Evolutionary conservation across 1,140 invertebrate species (phyloP).

Genomic region (Drosophila ananassae): DNA sequence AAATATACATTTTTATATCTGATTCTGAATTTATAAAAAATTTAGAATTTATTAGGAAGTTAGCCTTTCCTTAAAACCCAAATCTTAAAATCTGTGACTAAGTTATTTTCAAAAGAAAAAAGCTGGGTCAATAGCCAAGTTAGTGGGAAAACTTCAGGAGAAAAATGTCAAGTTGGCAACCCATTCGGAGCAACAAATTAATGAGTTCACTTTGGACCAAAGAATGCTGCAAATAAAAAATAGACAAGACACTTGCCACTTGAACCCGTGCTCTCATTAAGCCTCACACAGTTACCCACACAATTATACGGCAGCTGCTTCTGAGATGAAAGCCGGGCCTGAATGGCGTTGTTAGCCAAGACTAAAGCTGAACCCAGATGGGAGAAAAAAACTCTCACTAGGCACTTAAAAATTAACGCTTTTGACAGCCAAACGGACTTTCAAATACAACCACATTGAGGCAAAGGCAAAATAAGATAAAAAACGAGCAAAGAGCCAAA

Average conservation of each 20-base stretch:
- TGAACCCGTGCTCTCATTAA: constrained; percentile 79
- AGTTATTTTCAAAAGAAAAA: neutral
- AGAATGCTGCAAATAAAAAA: constrained; percentile 79
- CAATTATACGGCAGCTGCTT: constrained; percentile 52
- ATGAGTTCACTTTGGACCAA: constrained; percentile 67
- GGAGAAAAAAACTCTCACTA: constrained; percentile 72
- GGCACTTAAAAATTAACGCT: constrained; percentile 82
- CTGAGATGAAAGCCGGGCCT: constrained; percentile 49
- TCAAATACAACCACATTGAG: constrained; percentile 62
- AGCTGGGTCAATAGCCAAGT: constrained; percentile 48
- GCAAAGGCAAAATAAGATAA: constrained; percentile 3
- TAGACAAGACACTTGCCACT: constrained; percentile 77
- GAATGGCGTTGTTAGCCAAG: constrained; percentile 34
- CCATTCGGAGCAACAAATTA: constrained; percentile 69
- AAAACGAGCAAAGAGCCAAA: constrained; percentile 19
- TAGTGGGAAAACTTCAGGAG: constrained; percentile 27
- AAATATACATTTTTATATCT: neutral
- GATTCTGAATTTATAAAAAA: neutral
- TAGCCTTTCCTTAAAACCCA: no score
- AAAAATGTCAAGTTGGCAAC: constrained; percentile 54
- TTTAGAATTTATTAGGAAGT: neutral
- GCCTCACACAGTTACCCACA: constrained; percentile 22
- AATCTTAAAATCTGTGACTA: no score
- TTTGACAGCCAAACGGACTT: constrained; percentile 82
- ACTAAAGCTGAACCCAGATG: constrained; percentile 12